Evolutionary conservation across 1,140 invertebrate genomes (phyloP).

Genomic region (Eupeodes corollae): DNA sequence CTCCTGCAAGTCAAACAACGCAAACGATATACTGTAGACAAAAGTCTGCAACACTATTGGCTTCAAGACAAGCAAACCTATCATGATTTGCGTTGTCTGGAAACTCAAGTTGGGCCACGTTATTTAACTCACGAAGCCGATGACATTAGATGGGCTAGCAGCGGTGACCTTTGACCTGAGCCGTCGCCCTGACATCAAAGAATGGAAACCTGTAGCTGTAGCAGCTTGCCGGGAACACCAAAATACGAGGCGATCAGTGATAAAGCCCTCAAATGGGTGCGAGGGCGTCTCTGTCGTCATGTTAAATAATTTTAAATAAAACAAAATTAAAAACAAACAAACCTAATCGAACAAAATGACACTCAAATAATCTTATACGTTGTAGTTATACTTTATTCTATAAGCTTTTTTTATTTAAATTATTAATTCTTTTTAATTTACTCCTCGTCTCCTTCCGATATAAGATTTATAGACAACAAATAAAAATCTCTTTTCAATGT

Average conservation of each 20-base stretch:
- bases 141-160: slow-evolving; percentile 74
- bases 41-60: slow-evolving; percentile 89
- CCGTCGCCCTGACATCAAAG: background rate
- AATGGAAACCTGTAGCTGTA: slow-evolving; percentile 18
- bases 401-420: no score
- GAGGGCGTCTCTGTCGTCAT: slow-evolving; percentile 33
- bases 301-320: slow-evolving; percentile 18
- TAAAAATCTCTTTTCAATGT: no score
- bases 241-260: slow-evolving; percentile 33
- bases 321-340: no score
- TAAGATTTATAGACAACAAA: no score
- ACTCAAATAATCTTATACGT: no score
- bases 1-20: slow-evolving; percentile 96
- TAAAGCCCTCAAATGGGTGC: slow-evolving; percentile 34
- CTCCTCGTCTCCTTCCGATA: no score
- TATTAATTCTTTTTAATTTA: no score
- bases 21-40: slow-evolving; percentile 93
- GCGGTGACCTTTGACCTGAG: slow-evolving; percentile 36
- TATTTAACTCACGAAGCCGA: slow-evolving; percentile 96
- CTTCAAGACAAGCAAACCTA: slow-evolving; percentile 92
- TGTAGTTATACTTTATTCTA: no score
- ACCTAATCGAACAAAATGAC: no score
- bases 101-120: slow-evolving; percentile 68
- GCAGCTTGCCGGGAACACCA: slow-evolving; percentile 22
- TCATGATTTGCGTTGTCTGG: slow-evolving; percentile 83